These are phyloP conservation scores for Triplophysa yarkandensis DNA, from an alignment of 2,797 vertebrate genomes.

Conservation along the genomic window DNA sequence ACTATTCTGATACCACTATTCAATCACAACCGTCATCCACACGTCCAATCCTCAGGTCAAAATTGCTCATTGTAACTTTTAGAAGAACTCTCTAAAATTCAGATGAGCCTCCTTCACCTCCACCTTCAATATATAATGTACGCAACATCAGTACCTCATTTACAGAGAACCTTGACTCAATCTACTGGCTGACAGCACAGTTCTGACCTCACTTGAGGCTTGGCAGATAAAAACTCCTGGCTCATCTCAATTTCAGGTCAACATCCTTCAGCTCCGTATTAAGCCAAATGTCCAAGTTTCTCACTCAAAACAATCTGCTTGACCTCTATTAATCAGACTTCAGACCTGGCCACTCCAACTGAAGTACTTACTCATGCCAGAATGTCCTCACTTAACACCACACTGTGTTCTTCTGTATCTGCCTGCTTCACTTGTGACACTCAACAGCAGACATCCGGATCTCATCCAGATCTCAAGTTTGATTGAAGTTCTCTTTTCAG, in stretches of 20 bases:
- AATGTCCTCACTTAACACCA: constrained; percentile 26
- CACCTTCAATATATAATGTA: constrained; percentile 6
- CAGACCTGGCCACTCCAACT: constrained; percentile 20
- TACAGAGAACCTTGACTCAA: constrained; percentile 21
- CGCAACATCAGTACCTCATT: not conserved
- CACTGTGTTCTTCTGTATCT: not conserved
- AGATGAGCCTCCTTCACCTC: not conserved
- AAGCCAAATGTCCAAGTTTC: constrained; percentile 28
- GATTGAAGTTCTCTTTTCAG: not conserved
- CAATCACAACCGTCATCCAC: not conserved
- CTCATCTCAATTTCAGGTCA: constrained; percentile 31
- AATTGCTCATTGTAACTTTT: constrained; percentile 2
- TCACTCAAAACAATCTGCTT: constrained; percentile 26
- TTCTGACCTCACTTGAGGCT: constrained; percentile 37
- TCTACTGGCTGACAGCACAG: constrained; percentile 7
- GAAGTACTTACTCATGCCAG: constrained; percentile 26
- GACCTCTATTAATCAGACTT: constrained; percentile 38
- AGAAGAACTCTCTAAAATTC: not conserved
- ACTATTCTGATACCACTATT: not conserved
- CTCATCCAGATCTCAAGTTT: not conserved
- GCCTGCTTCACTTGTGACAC: not conserved
- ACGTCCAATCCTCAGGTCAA: constrained; percentile 4
- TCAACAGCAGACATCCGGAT: not conserved
- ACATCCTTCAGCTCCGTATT: constrained; percentile 7
- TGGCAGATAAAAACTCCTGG: constrained; percentile 33